phyloP scores from a whole-genome alignment of 2,113 vertebrate species.

The Mirounga angustirostris region DNA sequence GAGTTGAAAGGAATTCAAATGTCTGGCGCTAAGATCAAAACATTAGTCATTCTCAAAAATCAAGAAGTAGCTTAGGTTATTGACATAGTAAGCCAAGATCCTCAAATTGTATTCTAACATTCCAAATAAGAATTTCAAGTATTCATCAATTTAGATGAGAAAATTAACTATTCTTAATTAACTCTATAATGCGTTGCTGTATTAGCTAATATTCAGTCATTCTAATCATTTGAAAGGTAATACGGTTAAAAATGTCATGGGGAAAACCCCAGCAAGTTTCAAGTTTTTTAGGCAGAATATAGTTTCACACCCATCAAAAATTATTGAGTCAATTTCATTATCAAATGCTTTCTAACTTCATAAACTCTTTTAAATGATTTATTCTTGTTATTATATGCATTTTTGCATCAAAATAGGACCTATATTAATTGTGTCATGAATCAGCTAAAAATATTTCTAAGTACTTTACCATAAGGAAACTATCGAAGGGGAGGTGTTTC shows the following conservation, averaged over 20 bases:
- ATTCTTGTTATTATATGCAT: constrained; percentile 29
- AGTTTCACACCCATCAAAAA: not conserved
- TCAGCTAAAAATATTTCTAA: constrained; percentile 3
- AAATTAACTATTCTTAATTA: constrained; percentile 17
- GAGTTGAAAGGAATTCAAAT: not conserved
- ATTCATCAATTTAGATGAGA: not conserved
- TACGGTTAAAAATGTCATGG: not conserved
- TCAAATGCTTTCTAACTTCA: constrained; percentile 12
- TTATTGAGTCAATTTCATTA: not conserved
- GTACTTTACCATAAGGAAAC: not conserved
- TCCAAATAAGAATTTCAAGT: not conserved
- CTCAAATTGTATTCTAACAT: not conserved
- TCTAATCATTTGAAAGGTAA: constrained; percentile 1
- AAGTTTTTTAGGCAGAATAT: not conserved
- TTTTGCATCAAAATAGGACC: not conserved
- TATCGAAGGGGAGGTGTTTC: not conserved
- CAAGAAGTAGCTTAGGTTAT: not conserved
- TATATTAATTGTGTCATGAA: not conserved
- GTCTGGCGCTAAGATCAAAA: not conserved
- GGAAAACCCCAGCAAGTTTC: not conserved
- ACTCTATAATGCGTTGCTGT: not conserved
- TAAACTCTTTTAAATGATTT: constrained; percentile 27
- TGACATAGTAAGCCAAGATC: not conserved
- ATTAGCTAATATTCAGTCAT: not conserved
- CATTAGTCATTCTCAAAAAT: not conserved